phyloP scores from a whole-genome alignment of 2,888 invertebrate genomes.

The Cistogaster globosa region DNA sequence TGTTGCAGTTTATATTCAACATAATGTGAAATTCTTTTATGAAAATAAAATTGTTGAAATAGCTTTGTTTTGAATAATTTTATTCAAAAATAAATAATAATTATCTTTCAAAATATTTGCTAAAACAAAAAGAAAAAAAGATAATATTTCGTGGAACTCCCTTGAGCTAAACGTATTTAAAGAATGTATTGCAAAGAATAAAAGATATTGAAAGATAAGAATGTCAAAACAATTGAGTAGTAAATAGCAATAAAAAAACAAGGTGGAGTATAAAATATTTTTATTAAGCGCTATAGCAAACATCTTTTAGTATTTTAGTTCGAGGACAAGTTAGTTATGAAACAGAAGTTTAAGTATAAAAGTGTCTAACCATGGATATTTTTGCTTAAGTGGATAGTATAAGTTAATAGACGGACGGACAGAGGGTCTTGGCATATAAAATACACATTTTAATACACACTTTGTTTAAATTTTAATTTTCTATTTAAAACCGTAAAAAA shows the following conservation, averaged over 20 bases:
- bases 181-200: conserved; percentile 10
- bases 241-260: not conserved
- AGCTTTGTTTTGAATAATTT: not conserved
- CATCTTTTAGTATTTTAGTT: not conserved
- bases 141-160: conserved; percentile 44
- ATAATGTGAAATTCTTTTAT: conserved; percentile 28
- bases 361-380: too few relatives aligned
- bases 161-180: conserved; percentile 49
- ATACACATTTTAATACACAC: too few relatives aligned
- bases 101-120: conserved; percentile 34
- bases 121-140: not conserved
- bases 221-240: not conserved
- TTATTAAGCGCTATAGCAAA: not conserved
- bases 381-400: too few relatives aligned
- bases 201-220: conserved; percentile 41
- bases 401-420: too few relatives aligned
- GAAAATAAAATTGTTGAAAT: not conserved
- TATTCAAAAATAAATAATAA: conserved; percentile 20
- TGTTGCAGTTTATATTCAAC: not conserved
- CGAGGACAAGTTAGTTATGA: not conserved
- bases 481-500: too few relatives aligned
- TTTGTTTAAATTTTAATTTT: too few relatives aligned
- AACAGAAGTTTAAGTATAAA: too few relatives aligned
- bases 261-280: not conserved
- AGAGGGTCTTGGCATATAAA: too few relatives aligned